Base-by-base conservation (phyloP, 2,888 invertebrate species). In the Onchidella celtica region DNA sequence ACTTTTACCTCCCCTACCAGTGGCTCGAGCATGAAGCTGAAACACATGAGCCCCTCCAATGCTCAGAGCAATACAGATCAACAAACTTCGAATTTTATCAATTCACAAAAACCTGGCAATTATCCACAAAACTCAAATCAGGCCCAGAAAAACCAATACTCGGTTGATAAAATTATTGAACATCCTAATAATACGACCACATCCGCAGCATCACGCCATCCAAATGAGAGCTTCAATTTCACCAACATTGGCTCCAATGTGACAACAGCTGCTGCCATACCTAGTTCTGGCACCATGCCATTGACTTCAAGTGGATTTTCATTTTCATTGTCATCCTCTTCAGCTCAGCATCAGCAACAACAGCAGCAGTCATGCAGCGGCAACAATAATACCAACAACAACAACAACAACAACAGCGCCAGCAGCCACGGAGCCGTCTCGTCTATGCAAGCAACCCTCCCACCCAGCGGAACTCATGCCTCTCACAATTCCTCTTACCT, bases 21-120 rank as follows among this genome's bases (percentile, higher is more conserved):
- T 34, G 81, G 81, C 38, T 81, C 81, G 40, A 81, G 27, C 63
- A 76, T 81, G 76, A 81, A 81, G 55, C 70, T 81, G 21, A 81
- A 81, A 21, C 81, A 81, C 72, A 81, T 81, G 81, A 81, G 76
- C 55, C 81, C 81, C 3, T 76, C 76, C 17, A 68, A 32, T 38
- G 68, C 17, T 17, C 81, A 74, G 21, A 38, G 6, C n/a, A 69
- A 24, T 11, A 38, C 34, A 36, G 74, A 80, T 21, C 61, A 27
- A 6, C 80, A 80, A 40, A 69, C 27, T 29, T 66, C 73, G 27
- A 73, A 36, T 21, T 66, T 73, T 24, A 74, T 66, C 17, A 27
- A 57, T 9, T 38, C 66, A 4, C 81, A 74, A 75, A 65, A 72
- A 24, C 40, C 47, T 29, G 40, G 3, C 69, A 68, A 38, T 29